Evolutionary conservation across 2,113 vertebrate species (phyloP), one percentile per base, ranked within the genome.

Genomic region (Catharus bicknelli): DNA sequence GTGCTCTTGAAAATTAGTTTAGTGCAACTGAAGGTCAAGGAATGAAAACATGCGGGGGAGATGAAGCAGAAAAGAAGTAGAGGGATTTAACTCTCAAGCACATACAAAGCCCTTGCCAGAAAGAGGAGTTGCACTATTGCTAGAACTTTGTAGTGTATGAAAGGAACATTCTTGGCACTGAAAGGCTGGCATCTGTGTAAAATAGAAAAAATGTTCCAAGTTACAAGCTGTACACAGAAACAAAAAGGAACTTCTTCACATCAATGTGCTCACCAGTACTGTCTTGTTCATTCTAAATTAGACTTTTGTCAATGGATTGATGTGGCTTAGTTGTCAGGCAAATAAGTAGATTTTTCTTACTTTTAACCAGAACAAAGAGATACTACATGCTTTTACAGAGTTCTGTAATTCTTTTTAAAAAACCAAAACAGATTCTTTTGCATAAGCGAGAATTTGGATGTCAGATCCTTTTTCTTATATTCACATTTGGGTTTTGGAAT

Each of bases 1-100:
- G 2, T 61, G 70, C 82, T 90, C 86, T 51, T 96, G 86, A 92
- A 96, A 94, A 95, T 83, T 64, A 91, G 72, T 89, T 93, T 86
- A 95, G 73, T 3, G 3, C 57, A 88, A 82, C 30, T 87, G 73
- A 95, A 95, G 74, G 86, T 95, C 87, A 93, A 95, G 79, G 36
- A 93, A 88, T 72, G 62, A 92, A 94, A 83, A 62, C 59, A 40
- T 16, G 36, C 0, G 0, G 17, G 40, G 13, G 5, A 92, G 54
- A 90, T 19, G 63, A 90, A 40, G 51, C 57, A 93, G 86, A 90
- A 93, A 91, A 94, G 43, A 54, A 87, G n/a, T 2, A 82, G 69
- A 72, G 92, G 62, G 90, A 89, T 87, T 90, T 88, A 68, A 80
- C 45, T 90, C 54, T 89, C 66, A 79, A 90, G 50, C 36, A 83